Conservation (phyloP, 2,113 vertebrate genomes). For the Gymnorhina tibicen region DNA sequence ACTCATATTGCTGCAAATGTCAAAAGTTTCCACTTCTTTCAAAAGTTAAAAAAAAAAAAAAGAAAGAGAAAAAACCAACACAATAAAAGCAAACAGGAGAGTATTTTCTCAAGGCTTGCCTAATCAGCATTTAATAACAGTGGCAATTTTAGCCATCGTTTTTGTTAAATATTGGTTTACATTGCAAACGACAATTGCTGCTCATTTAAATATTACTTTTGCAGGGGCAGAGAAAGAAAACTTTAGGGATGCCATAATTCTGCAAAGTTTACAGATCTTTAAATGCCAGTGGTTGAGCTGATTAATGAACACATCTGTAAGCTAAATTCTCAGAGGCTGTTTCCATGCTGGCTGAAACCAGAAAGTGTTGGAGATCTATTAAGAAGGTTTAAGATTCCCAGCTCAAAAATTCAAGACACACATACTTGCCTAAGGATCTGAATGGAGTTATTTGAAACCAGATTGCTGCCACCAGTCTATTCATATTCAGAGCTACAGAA, state of each 20-base stretch:
- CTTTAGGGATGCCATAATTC: background rate
- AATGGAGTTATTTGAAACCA: background rate
- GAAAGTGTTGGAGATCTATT: background rate
- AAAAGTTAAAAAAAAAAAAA: background rate
- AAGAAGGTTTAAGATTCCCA: background rate
- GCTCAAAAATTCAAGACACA: background rate
- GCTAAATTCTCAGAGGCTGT: background rate
- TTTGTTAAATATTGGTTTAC: background rate
- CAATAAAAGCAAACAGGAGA: background rate
- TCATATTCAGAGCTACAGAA: background rate
- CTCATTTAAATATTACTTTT: background rate
- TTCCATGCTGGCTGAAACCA: background rate
- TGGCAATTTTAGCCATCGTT: background rate
- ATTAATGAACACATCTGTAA: background rate
- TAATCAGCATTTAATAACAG: background rate
- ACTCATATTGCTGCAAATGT: background rate
- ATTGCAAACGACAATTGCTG: background rate
- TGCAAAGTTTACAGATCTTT: background rate
- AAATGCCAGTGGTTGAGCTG: background rate
- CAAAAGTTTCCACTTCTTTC: background rate
- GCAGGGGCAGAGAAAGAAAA: background rate
- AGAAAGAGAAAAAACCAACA: fast-evolving
- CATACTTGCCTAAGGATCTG: background rate
- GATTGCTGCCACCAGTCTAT: background rate
- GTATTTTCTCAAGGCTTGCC: background rate